Percentiles rank a stretch among this genome's conserved stretches.
Evolutionary conservation across 2,888 invertebrate genomes (phyloP).

Genomic region (Sisyra terminalis): DNA sequence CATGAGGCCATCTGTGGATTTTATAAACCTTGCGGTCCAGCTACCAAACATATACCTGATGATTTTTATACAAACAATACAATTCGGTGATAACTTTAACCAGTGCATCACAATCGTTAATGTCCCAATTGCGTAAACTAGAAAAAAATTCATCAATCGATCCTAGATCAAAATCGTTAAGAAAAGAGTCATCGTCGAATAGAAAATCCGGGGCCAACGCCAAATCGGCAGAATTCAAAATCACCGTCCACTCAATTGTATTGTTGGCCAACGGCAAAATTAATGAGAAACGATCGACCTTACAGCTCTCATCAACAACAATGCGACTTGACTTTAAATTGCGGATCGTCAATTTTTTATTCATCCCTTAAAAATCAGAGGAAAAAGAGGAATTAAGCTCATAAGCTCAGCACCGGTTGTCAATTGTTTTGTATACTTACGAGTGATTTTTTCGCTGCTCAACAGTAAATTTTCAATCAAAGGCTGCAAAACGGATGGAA

Average conservation of each 20-base stretch:
- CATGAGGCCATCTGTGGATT: too few species aligned
- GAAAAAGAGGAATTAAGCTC: too few species aligned
- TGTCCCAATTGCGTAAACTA: slow-evolving; percentile 46
- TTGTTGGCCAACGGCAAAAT: slow-evolving; percentile 54
- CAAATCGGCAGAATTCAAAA: slow-evolving; percentile 38
- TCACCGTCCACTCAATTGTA: slow-evolving; percentile 48
- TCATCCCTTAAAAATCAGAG: too few species aligned
- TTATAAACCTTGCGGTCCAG: neutral
- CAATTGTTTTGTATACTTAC: too few species aligned
- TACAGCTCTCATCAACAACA: neutral
- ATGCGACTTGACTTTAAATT: too few species aligned
- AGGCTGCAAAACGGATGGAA: too few species aligned
- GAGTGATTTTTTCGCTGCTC: too few species aligned
- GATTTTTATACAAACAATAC: slow-evolving; percentile 38
- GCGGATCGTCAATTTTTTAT: too few species aligned
- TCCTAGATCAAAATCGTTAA: slow-evolving; percentile 37
- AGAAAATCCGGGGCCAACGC: slow-evolving; percentile 54
- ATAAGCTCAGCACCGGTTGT: too few species aligned
- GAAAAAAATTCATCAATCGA: slow-evolving; percentile 35
- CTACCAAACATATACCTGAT: slow-evolving; percentile 35
- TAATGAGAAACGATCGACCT: slow-evolving; percentile 38
- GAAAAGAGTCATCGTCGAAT: slow-evolving; percentile 51
- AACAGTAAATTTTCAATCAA: too few species aligned
- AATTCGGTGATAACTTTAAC: slow-evolving; percentile 44
- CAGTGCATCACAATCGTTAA: slow-evolving; percentile 38